A percentile compares a stretch with the other conserved stretches of the same genome.
These are phyloP conservation scores for Aurelia aurita complex sp. Pacific DNA, from an alignment of 30 jellyfish, hydroid and myxozoan species.

Conservation along the genomic window DNA sequence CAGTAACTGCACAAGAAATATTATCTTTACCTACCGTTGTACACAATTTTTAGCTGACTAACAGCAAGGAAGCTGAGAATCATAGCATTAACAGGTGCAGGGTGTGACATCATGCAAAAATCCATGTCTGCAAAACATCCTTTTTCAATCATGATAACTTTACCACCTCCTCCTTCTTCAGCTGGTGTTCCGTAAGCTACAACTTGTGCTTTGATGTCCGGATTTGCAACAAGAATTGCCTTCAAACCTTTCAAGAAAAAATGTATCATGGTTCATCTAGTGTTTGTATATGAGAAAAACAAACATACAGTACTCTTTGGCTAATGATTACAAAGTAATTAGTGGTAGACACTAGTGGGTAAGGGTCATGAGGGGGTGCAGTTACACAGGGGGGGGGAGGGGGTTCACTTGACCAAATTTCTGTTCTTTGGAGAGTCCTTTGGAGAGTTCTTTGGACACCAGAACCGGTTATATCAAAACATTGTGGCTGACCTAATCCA, in stretches of 20 bases:
- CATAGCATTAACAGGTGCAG: conserved; percentile 59
- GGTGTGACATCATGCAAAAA: conserved; percentile 93
- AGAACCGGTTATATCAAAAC: no score
- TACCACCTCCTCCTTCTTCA: conserved; percentile 97
- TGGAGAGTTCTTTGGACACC: no score
- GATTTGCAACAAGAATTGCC: conserved; percentile 45
- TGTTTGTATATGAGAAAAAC: no score
- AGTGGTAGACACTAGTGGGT: no score
- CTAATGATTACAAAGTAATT: no score
- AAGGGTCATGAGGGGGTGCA: no score
- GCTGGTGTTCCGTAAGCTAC: conserved; percentile 96
- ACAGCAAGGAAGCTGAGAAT: conserved; percentile 48
- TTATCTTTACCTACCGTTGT: conserved; percentile 35
- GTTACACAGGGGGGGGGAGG: no score
- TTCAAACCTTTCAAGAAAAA: conserved; percentile 63
- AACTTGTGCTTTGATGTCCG: conserved; percentile 64
- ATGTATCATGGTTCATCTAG: neutral
- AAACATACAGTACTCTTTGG: no score
- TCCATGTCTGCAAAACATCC: conserved; percentile 80
- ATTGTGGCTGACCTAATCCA: no score
- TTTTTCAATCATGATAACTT: conserved; percentile 62
- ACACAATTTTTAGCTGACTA: conserved; percentile 28
- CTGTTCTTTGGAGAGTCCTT: no score
- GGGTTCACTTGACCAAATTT: no score
- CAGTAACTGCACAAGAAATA: no score